Base-by-base conservation (phyloP, 2,888 invertebrate species). In the Caenorhabditis macrosperma region DNA sequence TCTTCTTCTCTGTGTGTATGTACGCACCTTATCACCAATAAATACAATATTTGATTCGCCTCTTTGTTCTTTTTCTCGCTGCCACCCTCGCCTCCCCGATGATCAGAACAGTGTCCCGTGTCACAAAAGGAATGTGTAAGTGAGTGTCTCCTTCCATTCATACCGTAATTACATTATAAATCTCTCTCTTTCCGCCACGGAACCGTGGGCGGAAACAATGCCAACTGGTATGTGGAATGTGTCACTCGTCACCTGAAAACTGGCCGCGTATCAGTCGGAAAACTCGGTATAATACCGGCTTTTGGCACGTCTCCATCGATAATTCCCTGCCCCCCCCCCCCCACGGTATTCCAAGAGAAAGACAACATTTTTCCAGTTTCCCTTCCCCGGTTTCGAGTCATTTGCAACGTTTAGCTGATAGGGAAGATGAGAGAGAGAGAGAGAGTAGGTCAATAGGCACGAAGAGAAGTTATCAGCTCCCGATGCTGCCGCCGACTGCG, bases 41-140 rank as follows among this genome's bases (percentile, higher is more conserved):
- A 30, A 5, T 55, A 55, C 55, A 33, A 55, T 55, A 55, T 44
- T 60, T 60, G 44, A 46, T 46, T 44, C 46, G n/a, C n/a, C 12
- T 12, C 44, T 60, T 60, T 44, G 59, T 59, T 60, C 60, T 60
- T 60, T 44, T 44, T 28, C 28, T 54, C 54, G n/a, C 17, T 6
- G 44, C 44, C n/a, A 9, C 28, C 12, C 24, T 17, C 20, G 33
- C n/a, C 30, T 52, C 52, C 26, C 26, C 10, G 26, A 17, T 60
- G 26, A 44, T 44, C 41, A 59, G 41, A 41, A 59, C 52, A 52
- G n/a, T 48, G 59, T 60, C 59, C 22, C 61, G 61, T 63, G 48
- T 63, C 61, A 48, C 33, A 46, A 63, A 22, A 33, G 61, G 61
- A 63, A 63, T 63, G 61, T 52, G 52, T 22, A 50, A 50, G 50